phyloP scores from a whole-genome alignment of 1,140 invertebrate species.

The Phortica variegata region DNA sequence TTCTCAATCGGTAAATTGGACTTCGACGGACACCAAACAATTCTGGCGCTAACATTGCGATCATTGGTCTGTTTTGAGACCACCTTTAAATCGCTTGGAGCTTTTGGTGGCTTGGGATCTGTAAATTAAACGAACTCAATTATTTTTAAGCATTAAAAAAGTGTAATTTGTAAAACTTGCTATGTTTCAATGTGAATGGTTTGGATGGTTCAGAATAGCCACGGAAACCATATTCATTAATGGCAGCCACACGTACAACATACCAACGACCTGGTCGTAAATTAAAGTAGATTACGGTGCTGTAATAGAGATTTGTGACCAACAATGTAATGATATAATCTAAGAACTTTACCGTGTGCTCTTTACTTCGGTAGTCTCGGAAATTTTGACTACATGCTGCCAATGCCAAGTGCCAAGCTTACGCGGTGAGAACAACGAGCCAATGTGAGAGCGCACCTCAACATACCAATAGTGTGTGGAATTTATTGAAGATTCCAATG shows the following conservation, averaged over 20 bases:
- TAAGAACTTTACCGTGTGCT: neutral
- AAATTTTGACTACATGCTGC: slow-evolving; percentile 49
- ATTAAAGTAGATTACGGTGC: slow-evolving; percentile 61
- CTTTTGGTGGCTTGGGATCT: slow-evolving; percentile 67
- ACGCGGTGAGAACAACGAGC: slow-evolving; percentile 58
- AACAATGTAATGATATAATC: neutral
- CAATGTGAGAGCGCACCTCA: slow-evolving; percentile 63
- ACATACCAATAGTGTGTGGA: slow-evolving; percentile 50
- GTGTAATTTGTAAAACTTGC: slow-evolving; percentile 32
- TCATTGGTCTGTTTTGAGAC: slow-evolving; percentile 63
- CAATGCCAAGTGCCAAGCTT: slow-evolving; percentile 61
- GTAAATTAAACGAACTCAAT: slow-evolving; percentile 1
- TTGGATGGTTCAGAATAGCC: slow-evolving; percentile 68
- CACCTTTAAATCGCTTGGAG: slow-evolving; percentile 65
- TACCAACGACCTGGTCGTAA: slow-evolving; percentile 74
- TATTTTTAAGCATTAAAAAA: slow-evolving; percentile 4
- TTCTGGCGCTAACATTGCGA: slow-evolving; percentile 58
- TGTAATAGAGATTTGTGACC: slow-evolving; percentile 8
- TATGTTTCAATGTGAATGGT: slow-evolving; percentile 64
- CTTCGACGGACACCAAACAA: slow-evolving; percentile 66
- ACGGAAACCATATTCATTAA: slow-evolving; percentile 68
- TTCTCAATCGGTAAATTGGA: slow-evolving; percentile 66
- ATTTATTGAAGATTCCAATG: slow-evolving; percentile 41
- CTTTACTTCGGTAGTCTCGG: slow-evolving; percentile 20
- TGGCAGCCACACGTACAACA: slow-evolving; percentile 72